Conservation (phyloP, 1,140 invertebrate species). For the Drosophila simulans region DNA sequence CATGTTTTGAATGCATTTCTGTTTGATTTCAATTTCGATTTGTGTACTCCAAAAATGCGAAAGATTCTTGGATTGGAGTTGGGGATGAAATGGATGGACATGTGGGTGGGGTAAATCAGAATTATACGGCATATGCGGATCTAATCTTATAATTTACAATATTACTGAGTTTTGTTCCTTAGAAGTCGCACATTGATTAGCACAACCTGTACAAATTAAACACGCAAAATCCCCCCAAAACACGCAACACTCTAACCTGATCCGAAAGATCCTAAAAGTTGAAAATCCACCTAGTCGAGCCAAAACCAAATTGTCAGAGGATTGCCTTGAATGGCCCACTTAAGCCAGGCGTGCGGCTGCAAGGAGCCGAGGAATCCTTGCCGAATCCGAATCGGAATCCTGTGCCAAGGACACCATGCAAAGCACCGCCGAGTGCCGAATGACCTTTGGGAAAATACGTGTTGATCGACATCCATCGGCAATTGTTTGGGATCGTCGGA, state of each 20-base stretch:
- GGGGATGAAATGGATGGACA: not conserved
- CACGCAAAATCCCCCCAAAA: not conserved
- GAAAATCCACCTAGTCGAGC: not conserved
- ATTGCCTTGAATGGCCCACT: conserved; percentile 31
- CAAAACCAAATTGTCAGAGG: conserved; percentile 4
- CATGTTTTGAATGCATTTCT: conserved; percentile 49
- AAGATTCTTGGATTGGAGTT: conserved; percentile 5
- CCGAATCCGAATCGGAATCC: not conserved
- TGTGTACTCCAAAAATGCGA: conserved; percentile 16
- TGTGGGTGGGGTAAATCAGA: too few species aligned
- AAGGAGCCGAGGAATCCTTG: conserved; percentile 3
- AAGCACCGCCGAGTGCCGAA: not conserved
- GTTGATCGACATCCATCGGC: conserved; percentile 13
- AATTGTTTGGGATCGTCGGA: conserved; percentile 38
- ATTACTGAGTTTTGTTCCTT: too few species aligned
- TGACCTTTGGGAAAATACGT: conserved; percentile 80
- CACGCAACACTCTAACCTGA: conserved; percentile 3
- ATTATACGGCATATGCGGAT: too few species aligned
- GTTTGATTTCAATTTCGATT: conserved; percentile 39
- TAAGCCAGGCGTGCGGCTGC: conserved; percentile 44
- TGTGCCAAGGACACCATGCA: conserved; percentile 49
- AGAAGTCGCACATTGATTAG: not conserved
- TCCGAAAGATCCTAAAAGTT: not conserved
- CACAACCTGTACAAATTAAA: not conserved
- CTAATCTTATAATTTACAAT: too few species aligned